Base-by-base conservation (phyloP, 2,113 vertebrate genomes). In the Oenanthe oenanthe region DNA sequence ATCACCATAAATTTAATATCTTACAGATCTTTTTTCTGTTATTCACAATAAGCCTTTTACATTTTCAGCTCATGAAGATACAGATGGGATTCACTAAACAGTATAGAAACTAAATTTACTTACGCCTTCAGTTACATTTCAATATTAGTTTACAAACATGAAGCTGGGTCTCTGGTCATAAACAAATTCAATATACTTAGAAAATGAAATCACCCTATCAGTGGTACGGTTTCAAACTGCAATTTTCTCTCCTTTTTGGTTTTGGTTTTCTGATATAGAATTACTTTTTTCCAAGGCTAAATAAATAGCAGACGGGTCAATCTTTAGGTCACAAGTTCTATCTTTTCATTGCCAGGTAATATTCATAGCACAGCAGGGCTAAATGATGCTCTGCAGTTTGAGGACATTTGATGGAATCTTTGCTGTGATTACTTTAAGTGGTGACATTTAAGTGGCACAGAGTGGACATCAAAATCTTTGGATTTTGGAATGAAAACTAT, bases 261-360 rank as follows among this genome's bases (percentile, higher is more conserved):
- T 22, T 77, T 45, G 3, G 29, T 91, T 85, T 24, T 74, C 31
- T 79, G 31, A 50, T 63, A 56, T 2, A 54, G 42, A 93, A 85
- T 88, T 71, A 70, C 51, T 89, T 87, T 88, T 92, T 91, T 78
- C 65, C 56, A 66, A 70, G 47, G 51, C 72, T 95, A 94, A 94
- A 91, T 86, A 94, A 92, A 87, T 60, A 86, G 68, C 61, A 87
- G 60, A 78, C 67, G 48, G 84, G 95, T 95, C 87, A 95, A 51
- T 89, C 68, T 92, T 86, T 45, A 91, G 84, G 87, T 86, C 12
- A 1, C 47, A 81, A 91, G 84, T 68, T 82, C 66, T 85, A 79
- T 75, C 34, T 71, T 96, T 91, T 81, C 85, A 91, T 93, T 94
- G 85, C 45, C 81, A 88, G 88, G 74, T 72, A 95, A 92, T 94